These are phyloP conservation scores for Phataginus tricuspis DNA, from an alignment of 2,797 vertebrate genomes.

Conservation along the genomic window DNA sequence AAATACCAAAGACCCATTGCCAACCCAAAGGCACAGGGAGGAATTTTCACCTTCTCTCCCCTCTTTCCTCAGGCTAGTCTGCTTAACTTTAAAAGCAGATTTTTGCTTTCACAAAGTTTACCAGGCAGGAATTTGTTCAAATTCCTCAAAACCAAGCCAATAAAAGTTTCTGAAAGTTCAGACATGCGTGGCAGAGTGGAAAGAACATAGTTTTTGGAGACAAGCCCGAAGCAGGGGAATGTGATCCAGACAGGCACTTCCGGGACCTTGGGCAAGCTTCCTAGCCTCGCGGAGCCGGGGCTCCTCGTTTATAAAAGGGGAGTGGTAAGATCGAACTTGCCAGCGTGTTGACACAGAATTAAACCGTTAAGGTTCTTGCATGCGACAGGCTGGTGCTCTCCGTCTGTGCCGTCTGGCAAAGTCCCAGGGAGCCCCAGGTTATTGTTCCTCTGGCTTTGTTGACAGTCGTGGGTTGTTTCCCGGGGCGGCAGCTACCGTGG, in stretches of 20 bases:
- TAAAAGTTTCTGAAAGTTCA: conserved; percentile 60
- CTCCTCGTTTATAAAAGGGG: neutral
- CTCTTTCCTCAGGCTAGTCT: neutral
- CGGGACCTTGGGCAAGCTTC: neutral
- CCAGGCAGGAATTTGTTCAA: conserved; percentile 76
- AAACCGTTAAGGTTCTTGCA: neutral
- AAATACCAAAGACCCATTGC: neutral
- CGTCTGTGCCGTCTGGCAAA: neutral
- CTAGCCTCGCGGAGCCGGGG: neutral
- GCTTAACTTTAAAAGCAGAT: conserved; percentile 69
- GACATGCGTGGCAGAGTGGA: conserved; percentile 39
- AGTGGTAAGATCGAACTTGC: neutral
- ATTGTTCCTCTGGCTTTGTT: neutral
- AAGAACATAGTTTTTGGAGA: neutral
- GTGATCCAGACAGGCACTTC: neutral
- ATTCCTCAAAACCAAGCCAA: conserved; percentile 77
- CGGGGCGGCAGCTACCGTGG: neutral
- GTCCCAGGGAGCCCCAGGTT: neutral
- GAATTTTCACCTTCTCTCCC: neutral
- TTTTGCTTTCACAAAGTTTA: conserved; percentile 67
- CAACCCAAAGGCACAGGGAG: neutral
- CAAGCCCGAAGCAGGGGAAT: neutral
- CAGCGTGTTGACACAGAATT: neutral
- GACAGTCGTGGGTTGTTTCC: neutral
- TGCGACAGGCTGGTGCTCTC: neutral